Percentiles rank a stretch among this genome's conserved stretches.
Evolutionary conservation across 2,888 invertebrate genomes (phyloP).

Genomic region (Beris chalybata): DNA sequence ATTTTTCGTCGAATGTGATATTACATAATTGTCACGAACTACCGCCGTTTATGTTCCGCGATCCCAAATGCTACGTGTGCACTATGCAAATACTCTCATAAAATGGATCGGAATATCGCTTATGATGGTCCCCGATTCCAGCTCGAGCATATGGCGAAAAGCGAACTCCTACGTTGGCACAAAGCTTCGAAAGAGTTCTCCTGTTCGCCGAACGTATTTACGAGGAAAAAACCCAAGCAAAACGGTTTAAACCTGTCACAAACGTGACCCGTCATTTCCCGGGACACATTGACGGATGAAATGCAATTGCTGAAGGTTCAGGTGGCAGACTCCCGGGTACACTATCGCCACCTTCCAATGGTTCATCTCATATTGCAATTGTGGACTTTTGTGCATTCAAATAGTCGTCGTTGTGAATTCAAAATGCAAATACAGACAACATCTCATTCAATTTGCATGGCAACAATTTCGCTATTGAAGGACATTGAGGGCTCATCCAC

Average conservation of each 20-base stretch:
- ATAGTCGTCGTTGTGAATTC: constrained; percentile 33
- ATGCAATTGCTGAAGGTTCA: constrained; percentile 10
- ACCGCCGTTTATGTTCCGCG: too few species aligned
- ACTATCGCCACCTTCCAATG: neutral
- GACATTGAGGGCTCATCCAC: constrained; percentile 27
- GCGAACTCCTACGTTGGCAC: too few species aligned
- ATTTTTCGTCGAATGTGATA: too few species aligned
- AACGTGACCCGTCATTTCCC: constrained; percentile 13
- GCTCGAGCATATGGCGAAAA: too few species aligned
- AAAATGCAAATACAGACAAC: constrained; percentile 38
- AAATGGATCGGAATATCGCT: too few species aligned
- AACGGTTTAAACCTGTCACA: constrained; percentile 12
- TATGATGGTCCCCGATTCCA: too few species aligned
- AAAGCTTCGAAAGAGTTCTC: too few species aligned
- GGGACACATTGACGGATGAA: constrained; percentile 15
- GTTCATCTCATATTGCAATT: constrained; percentile 18
- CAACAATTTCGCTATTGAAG: constrained; percentile 34
- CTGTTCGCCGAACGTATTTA: too few species aligned
- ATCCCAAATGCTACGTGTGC: too few species aligned
- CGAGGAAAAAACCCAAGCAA: constrained; percentile 4
- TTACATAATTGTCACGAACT: too few species aligned
- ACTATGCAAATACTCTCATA: too few species aligned
- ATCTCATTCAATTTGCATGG: constrained; percentile 40
- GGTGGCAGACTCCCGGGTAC: neutral
- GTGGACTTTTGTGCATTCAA: constrained; percentile 30